Evolutionary conservation across 2,888 invertebrate genomes (phyloP).

Genomic region (Tetramorium bicarinatum): DNA sequence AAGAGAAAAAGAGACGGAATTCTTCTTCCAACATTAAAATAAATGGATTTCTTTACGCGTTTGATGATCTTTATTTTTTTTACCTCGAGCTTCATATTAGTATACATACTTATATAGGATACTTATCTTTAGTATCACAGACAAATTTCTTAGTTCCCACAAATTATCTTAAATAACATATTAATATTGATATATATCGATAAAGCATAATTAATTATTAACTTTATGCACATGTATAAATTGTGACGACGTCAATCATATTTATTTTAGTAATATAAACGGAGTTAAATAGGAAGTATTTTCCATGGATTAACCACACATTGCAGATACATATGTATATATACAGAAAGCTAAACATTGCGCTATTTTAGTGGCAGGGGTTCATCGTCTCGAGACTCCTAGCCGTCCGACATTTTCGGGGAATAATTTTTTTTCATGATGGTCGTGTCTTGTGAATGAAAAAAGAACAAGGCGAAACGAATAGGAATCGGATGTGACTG

Average conservation of each 20-base stretch:
- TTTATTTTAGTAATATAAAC: not conserved
- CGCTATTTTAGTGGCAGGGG: slow-evolving; percentile 1
- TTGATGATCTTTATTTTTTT: not conserved
- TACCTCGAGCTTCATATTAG: not conserved
- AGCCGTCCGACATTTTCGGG: slow-evolving; percentile 15
- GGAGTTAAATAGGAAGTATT: not conserved
- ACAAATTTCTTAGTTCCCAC: not conserved
- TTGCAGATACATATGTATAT: not conserved
- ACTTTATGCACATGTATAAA: not conserved
- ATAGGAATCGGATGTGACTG: slow-evolving; percentile 76
- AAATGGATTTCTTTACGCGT: slow-evolving; percentile 22
- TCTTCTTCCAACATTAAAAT: slow-evolving; percentile 19
- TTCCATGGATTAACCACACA: not conserved
- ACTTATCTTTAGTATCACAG: not conserved
- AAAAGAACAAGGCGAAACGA: slow-evolving; percentile 43
- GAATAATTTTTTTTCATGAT: slow-evolving; percentile 39
- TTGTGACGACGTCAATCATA: no score
- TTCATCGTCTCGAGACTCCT: not conserved
- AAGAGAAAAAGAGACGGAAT: slow-evolving; percentile 1
- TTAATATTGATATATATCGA: not conserved
- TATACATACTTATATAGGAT: not conserved
- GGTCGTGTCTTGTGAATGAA: slow-evolving; percentile 45
- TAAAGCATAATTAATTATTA: not conserved
- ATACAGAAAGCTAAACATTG: not conserved
- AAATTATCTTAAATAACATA: not conserved